Percentiles rank a stretch among this genome's conserved stretches.
These are phyloP conservation scores for Sciaenops ocellatus DNA, from an alignment of 2,797 vertebrate species.

Conservation along the genomic window DNA sequence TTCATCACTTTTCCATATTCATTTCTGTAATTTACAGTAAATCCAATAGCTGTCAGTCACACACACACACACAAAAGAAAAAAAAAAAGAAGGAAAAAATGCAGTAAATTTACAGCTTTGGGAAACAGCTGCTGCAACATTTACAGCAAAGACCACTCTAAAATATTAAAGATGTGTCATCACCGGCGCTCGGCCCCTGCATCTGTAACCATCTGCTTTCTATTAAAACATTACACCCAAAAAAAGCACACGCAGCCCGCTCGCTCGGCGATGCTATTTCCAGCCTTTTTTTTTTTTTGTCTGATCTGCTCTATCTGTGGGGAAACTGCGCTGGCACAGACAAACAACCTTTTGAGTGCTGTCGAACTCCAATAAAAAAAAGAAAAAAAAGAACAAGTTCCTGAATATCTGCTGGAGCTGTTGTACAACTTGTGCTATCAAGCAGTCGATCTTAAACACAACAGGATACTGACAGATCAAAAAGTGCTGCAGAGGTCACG, in stretches of 20 bases:
- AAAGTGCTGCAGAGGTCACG: slow-evolving; percentile 18
- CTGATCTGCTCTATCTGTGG: slow-evolving; percentile 60
- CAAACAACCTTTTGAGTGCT: slow-evolving; percentile 68
- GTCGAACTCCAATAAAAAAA: slow-evolving; percentile 21
- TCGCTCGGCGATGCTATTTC: slow-evolving; percentile 70
- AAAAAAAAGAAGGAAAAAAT: slow-evolving; percentile 53
- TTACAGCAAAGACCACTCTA: slow-evolving; percentile 89
- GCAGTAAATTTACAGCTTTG: slow-evolving; percentile 82
- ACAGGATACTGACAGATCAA: slow-evolving; percentile 27
- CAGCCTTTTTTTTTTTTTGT: slow-evolving; percentile 37
- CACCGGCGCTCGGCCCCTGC: slow-evolving; percentile 78
- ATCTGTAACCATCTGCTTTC: slow-evolving; percentile 88
- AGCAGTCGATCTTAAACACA: slow-evolving; percentile 21
- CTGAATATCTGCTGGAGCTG: slow-evolving; percentile 28
- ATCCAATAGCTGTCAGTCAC: slow-evolving; percentile 88
- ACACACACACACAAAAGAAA: slow-evolving; percentile 42
- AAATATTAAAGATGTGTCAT: slow-evolving; percentile 90
- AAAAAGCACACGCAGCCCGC: slow-evolving; percentile 61
- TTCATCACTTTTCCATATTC: slow-evolving; percentile 86
- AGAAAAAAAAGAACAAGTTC: slow-evolving; percentile 21
- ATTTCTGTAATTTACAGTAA: slow-evolving; percentile 89
- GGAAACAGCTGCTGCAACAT: slow-evolving; percentile 88
- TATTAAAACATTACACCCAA: slow-evolving; percentile 86
- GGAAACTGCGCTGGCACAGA: slow-evolving; percentile 69
- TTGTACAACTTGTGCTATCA: slow-evolving; percentile 20